Conservation (phyloP, 2,888 invertebrate species). For the Luperina testacea region DNA sequence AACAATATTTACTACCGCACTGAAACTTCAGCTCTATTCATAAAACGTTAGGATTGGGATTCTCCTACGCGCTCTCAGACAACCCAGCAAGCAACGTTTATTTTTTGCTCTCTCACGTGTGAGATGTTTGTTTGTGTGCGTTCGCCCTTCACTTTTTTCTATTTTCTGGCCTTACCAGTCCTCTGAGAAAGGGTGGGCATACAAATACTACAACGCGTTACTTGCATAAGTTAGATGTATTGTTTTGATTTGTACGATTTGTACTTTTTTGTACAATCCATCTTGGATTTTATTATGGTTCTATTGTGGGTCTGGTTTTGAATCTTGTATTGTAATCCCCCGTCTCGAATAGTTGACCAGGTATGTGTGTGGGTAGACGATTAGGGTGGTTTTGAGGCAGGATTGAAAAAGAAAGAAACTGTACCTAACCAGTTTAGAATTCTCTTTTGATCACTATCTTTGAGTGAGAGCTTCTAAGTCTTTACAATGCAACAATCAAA, state of each 20-base stretch:
- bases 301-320: constrained; percentile 57
- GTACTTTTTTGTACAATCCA: constrained; percentile 61
- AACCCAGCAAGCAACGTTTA: constrained; percentile 68
- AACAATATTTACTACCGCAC: constrained; percentile 61
- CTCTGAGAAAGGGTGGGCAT: constrained; percentile 73
- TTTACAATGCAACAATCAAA: neutral
- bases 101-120: constrained; percentile 75
- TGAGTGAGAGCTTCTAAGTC: neutral
- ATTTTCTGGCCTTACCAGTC: constrained; percentile 71
- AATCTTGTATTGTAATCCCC: constrained; percentile 56
- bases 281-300: constrained; percentile 63
- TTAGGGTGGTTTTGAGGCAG: constrained; percentile 38
- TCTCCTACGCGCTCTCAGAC: constrained; percentile 44
- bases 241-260: constrained; percentile 68
- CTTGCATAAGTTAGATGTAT: constrained; percentile 69
- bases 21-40: constrained; percentile 45
- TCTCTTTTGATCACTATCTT: constrained; percentile 17
- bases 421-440: constrained; percentile 42
- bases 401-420: constrained; percentile 34
- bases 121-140: constrained; percentile 62
- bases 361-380: constrained; percentile 60
- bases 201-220: constrained; percentile 72
- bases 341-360: constrained; percentile 55
- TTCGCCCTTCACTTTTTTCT: constrained; percentile 70
- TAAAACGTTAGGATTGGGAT: constrained; percentile 34